phyloP scores from a whole-genome alignment of 2,113 vertebrate species.

The Phrynosoma blainvillii region DNA sequence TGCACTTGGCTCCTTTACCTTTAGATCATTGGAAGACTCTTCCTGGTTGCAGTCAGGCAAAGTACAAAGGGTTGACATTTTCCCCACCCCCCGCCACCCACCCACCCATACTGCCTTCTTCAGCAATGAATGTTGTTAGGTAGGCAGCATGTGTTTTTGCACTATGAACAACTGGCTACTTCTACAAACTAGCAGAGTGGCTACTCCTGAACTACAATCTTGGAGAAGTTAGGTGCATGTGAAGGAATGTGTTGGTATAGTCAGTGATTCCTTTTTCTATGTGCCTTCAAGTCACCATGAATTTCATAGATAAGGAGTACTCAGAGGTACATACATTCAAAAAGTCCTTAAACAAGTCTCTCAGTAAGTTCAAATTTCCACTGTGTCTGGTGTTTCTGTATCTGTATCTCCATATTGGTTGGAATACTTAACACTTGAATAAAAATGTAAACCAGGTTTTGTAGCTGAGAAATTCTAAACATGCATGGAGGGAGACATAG shows the following conservation, averaged over 20 bases:
- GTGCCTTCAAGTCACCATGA: too few relatives aligned
- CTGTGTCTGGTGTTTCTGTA: neutral
- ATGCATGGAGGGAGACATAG: neutral
- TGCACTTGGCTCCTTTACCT: neutral
- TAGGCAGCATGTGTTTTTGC: neutral
- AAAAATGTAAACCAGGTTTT: conserved; percentile 30
- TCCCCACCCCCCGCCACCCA: too few relatives aligned
- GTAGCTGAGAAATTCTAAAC: conserved; percentile 13
- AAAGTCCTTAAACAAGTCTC: neutral
- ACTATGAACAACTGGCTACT: neutral
- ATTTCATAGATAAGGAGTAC: too few relatives aligned
- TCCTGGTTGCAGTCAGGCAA: neutral
- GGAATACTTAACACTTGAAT: conserved; percentile 5
- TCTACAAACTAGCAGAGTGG: neutral
- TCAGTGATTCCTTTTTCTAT: neutral
- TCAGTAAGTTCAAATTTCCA: neutral
- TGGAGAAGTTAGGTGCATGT: neutral
- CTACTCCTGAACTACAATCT: neutral
- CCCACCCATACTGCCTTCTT: neutral
- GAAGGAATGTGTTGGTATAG: neutral
- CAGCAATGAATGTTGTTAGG: neutral
- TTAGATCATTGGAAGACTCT: neutral
- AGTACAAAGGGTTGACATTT: neutral
- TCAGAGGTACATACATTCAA: neutral
- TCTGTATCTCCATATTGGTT: neutral